phyloP scores from a whole-genome alignment of 2,888 invertebrate genomes.

The Eudasyphora cyanicolor region DNA sequence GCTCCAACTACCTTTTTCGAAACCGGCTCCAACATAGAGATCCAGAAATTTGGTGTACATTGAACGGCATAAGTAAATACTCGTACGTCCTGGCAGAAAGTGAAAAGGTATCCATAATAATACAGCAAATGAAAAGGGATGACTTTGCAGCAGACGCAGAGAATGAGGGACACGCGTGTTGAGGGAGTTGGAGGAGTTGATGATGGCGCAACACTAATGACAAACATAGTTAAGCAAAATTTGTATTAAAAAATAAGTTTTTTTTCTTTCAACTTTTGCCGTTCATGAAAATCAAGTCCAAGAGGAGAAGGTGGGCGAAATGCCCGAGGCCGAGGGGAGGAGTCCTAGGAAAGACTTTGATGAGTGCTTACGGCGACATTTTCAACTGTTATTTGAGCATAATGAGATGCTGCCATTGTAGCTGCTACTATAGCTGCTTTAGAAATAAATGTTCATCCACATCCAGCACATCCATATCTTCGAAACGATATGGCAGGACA shows the following conservation, averaged over 20 bases:
- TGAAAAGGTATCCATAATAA: not conserved
- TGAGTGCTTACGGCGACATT: slow-evolving; percentile 51
- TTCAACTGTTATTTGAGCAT: slow-evolving; percentile 44
- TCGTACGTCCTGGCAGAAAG: not conserved
- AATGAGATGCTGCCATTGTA: slow-evolving; percentile 34
- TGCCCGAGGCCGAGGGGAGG: not conserved
- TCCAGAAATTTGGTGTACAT: not conserved
- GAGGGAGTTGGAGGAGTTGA: not conserved
- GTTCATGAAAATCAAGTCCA: not conserved
- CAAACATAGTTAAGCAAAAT: slow-evolving; percentile 41
- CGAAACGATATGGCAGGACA: not conserved
- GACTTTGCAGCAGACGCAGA: not conserved
- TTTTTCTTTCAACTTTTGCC: not conserved
- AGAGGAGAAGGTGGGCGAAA: not conserved
- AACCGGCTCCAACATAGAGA: not conserved
- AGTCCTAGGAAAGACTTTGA: slow-evolving; percentile 19
- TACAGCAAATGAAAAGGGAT: not conserved
- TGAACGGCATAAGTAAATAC: slow-evolving; percentile 18
- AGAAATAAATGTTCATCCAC: slow-evolving; percentile 47
- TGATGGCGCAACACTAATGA: slow-evolving; percentile 36
- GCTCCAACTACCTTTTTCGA: not conserved
- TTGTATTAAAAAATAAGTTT: slow-evolving; percentile 29
- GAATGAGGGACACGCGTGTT: slow-evolving; percentile 3
- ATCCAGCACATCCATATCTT: not conserved
- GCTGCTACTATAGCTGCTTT: not conserved